Conservation (phyloP, 2,797 vertebrate genomes). For the Eospalax fontanierii region DNA sequence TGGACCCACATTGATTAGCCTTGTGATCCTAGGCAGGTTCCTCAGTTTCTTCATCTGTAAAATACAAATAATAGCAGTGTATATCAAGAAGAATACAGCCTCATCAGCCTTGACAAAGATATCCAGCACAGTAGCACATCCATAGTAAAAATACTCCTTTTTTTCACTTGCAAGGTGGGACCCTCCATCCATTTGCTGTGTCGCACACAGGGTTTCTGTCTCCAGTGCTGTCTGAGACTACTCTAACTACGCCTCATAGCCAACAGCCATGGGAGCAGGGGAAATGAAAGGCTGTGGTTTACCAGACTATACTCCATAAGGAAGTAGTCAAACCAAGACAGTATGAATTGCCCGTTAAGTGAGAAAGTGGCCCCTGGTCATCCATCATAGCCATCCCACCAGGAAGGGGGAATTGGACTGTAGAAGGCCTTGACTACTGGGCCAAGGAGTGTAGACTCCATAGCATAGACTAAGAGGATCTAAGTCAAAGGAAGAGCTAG, state of each 20-base stretch:
- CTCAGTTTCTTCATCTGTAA: constrained; percentile 35
- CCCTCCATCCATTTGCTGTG: neutral
- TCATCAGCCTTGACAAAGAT: neutral
- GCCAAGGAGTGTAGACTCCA: neutral
- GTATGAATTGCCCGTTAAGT: neutral
- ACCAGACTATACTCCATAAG: neutral
- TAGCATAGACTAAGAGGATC: neutral
- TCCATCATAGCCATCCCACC: neutral
- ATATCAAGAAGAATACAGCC: neutral
- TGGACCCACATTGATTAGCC: neutral
- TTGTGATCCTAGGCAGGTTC: neutral
- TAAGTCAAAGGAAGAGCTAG: neutral
- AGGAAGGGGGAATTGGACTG: neutral
- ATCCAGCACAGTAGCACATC: neutral
- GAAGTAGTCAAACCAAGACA: neutral
- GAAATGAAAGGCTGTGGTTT: too few relatives aligned
- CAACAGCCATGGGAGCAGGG: neutral
- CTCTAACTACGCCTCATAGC: neutral
- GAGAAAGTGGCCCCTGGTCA: neutral
- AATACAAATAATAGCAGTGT: neutral
- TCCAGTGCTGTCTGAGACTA: neutral
- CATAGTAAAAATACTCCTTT: neutral
- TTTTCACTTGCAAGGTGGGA: neutral
- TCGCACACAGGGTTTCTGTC: neutral
- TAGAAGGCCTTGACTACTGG: neutral